A percentile compares a stretch with the other conserved stretches of the same genome.
These are phyloP conservation scores for Ailurus styani DNA, from an alignment of 2,113 vertebrate genomes.

Conservation along the genomic window DNA sequence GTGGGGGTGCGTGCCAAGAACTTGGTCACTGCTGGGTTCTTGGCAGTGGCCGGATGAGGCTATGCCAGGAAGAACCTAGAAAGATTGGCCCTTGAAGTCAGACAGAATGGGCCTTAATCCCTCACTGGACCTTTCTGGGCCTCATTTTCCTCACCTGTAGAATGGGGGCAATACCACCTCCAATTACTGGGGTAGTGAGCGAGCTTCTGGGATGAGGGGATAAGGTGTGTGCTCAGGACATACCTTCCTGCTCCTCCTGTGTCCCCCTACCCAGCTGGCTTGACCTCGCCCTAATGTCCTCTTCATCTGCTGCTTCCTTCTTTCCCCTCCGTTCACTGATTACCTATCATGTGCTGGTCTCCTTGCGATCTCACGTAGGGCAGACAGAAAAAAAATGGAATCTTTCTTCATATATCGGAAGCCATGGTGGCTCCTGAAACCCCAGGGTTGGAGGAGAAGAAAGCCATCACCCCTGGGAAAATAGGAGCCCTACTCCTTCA, in stretches of 20 bases:
- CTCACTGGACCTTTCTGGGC: not conserved
- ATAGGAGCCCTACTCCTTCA: not conserved
- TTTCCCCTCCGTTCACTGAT: not conserved
- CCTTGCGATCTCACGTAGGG: not conserved
- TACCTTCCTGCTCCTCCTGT: not conserved
- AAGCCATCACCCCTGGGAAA: not conserved
- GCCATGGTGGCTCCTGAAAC: not conserved
- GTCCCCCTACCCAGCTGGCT: not conserved
- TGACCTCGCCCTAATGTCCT: not conserved
- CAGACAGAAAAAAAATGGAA: not conserved
- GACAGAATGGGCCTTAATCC: not conserved
- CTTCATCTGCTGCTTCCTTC: not conserved
- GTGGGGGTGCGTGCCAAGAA: not conserved
- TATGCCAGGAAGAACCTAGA: slow-evolving; percentile 26
- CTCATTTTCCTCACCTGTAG: not conserved
- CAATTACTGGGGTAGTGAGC: fast-evolving
- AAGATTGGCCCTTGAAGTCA: slow-evolving; percentile 6
- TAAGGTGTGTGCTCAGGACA: not conserved
- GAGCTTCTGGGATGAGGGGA: not conserved
- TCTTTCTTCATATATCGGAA: not conserved
- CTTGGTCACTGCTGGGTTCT: slow-evolving; percentile 32
- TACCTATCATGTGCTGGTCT: not conserved
- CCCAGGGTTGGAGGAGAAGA: not conserved
- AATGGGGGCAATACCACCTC: not conserved
- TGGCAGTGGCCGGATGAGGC: slow-evolving; percentile 39